Evolutionary conservation across 2,888 invertebrate species (phyloP), one percentile per base, ranked within the genome.

Genomic region (Troilus luridus): DNA sequence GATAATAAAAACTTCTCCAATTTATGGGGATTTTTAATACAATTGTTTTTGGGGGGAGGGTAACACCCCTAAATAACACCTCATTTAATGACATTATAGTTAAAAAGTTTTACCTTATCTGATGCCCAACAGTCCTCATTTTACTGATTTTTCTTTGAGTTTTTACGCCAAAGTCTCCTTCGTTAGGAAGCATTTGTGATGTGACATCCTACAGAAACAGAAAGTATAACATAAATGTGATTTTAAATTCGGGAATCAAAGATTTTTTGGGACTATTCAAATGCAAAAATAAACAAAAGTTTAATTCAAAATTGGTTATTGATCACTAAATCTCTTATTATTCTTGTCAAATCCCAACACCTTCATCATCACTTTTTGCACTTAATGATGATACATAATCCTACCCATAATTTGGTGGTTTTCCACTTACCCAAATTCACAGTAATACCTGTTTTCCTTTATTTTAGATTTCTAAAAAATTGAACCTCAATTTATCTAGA

Each of bases 51-150:
- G 41, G 41, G 41, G 41, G 41, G 41, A 41, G 41, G 41, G 41
- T 5, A 41, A 41, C 41, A 41, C 1, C 41, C 41, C 41, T 41
- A 41, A 27, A 27, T 12, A 90, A 59, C 7, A 59, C 59, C 19
- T 41, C 19, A 56, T n/a, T 17, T 11, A 41, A 27, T 27, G 62
- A 27, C 88, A 59, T 19, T 7, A 27, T 56, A 21, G 8, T 41
- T 64, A 21, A 12, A 54, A 77, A 27, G 9, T 17, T 27, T 91
- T 58, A 97, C 97, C 97, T 96, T 94, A 97, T 97, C 94, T 97
- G 97, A 94, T 97, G 96, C 93, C 97, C 96, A 93, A 97, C 97
- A 58, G 97, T 96, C 93, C 96, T 95, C 93, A 97, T 94, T 93
- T 96, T 95, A 94, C 96, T 96, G 92, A 97, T 95, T 95, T 97